Conservation (phyloP, 1,140 invertebrate species). For the Triops longicaudatus region DNA sequence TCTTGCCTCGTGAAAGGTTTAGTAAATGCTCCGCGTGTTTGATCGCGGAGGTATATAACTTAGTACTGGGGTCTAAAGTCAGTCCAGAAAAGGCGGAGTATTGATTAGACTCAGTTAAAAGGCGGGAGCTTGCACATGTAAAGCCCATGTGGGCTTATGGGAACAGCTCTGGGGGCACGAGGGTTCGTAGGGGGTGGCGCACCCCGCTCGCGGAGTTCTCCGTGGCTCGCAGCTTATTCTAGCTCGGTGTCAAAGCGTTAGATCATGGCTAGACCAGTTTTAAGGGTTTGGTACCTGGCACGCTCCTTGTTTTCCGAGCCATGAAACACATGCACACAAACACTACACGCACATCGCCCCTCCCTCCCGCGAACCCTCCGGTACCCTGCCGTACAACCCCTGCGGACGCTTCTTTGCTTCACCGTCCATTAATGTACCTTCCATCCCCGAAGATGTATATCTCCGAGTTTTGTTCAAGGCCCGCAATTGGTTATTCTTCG, state of each 20-base stretch:
- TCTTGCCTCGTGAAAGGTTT: neutral
- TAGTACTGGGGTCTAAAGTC: neutral
- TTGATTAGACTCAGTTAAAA: conserved; percentile 14
- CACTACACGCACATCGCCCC: neutral
- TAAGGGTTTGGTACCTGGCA: conserved; percentile 11
- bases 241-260: conserved; percentile 2
- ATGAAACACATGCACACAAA: conserved; percentile 8
- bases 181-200: neutral
- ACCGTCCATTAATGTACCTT: too few species aligned
- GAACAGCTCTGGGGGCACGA: neutral
- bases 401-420: neutral
- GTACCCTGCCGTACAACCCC: neutral
- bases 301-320: conserved; percentile 10
- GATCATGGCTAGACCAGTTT: neutral
- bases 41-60: conserved; percentile 5
- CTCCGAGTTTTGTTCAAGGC: too few species aligned
- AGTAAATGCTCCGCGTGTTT: neutral
- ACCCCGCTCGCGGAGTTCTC: neutral
- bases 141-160: neutral
- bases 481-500: too few species aligned
- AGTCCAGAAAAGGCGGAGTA: neutral
- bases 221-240: neutral
- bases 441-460: too few species aligned
- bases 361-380: neutral
- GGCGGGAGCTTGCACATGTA: neutral